These are phyloP conservation scores for Napeogenes sylphis DNA, from an alignment of 2,888 invertebrate genomes.

Conservation along the genomic window DNA sequence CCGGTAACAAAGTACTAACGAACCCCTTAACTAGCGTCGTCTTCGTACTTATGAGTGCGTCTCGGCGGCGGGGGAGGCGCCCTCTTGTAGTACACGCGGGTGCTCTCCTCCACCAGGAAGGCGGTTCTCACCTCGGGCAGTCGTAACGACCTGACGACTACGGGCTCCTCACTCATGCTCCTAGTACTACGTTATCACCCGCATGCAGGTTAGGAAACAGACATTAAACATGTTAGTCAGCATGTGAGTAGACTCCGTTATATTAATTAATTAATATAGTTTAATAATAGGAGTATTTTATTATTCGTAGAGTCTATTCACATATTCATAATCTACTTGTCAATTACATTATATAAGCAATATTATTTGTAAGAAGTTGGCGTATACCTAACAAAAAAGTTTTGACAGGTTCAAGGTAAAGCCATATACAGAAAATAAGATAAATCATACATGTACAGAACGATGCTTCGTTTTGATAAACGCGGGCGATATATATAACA, in stretches of 20 bases:
- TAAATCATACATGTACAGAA: conserved; percentile 45
- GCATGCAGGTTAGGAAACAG: conserved; percentile 56
- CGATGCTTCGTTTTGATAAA: conserved; percentile 36
- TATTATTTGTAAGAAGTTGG: too few species aligned
- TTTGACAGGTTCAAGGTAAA: neutral
- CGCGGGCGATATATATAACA: conserved; percentile 16
- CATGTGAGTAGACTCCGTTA: conserved; percentile 14
- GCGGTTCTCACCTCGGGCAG: conserved; percentile 65
- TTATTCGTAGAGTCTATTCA: neutral
- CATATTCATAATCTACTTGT: too few species aligned
- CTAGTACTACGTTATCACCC: conserved; percentile 48
- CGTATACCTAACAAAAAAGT: neutral
- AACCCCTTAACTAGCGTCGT: conserved; percentile 50
- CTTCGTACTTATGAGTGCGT: conserved; percentile 61
- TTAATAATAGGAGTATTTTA: too few species aligned
- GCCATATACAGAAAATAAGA: conserved; percentile 10
- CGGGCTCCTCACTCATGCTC: conserved; percentile 58
- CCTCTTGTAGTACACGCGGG: conserved; percentile 42
- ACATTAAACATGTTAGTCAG: conserved; percentile 33
- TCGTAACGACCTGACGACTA: conserved; percentile 56
- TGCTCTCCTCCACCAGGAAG: conserved; percentile 41
- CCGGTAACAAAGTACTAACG: conserved; percentile 43
- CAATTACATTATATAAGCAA: too few species aligned
- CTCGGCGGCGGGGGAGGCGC: conserved; percentile 66
- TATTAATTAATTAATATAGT: conserved; percentile 5